A percentile compares a stretch with the other conserved stretches of the same genome.
Conservation (phyloP, 92 coral and sea anemone species). For the Porites divaricata region DNA sequence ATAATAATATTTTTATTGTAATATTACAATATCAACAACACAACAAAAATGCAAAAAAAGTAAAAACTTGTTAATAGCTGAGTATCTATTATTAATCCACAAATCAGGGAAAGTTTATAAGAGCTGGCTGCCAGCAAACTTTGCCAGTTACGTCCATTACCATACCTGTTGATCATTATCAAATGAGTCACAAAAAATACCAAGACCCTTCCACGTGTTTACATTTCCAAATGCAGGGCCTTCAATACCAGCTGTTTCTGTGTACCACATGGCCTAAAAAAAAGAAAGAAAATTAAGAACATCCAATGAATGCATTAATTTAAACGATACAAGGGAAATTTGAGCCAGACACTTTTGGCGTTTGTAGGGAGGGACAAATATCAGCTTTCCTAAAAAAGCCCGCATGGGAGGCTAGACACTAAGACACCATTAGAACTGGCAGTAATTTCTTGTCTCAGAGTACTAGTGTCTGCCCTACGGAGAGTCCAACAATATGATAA, state of each 20-base stretch:
- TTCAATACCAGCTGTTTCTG: conserved; percentile 77
- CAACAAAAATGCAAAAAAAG: not conserved
- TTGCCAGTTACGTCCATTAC: too few species aligned
- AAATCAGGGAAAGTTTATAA: not conserved
- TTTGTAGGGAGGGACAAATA: too few species aligned
- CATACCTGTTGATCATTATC: conserved; percentile 98
- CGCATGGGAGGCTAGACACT: too few species aligned
- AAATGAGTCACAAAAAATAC: conserved; percentile 93
- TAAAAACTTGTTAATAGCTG: too few species aligned
- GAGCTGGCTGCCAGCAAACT: not conserved
- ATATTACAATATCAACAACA: not conserved
- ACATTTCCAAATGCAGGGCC: conserved; percentile 95
- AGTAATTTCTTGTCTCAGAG: too few species aligned
- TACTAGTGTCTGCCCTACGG: too few species aligned
- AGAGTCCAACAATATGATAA: too few species aligned
- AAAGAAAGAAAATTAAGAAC: not conserved
- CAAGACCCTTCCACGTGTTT: conserved; percentile 94
- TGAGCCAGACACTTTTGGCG: too few species aligned
- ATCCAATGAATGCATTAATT: not conserved
- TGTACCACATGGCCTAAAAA: conserved; percentile 91
- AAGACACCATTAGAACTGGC: too few species aligned
- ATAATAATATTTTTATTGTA: too few species aligned
- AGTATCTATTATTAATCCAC: too few species aligned
- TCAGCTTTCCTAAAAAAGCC: too few species aligned
- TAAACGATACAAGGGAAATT: not conserved